Evolutionary conservation across 2,797 vertebrate species (phyloP).

Genomic region (Aulostomus chinensis): DNA sequence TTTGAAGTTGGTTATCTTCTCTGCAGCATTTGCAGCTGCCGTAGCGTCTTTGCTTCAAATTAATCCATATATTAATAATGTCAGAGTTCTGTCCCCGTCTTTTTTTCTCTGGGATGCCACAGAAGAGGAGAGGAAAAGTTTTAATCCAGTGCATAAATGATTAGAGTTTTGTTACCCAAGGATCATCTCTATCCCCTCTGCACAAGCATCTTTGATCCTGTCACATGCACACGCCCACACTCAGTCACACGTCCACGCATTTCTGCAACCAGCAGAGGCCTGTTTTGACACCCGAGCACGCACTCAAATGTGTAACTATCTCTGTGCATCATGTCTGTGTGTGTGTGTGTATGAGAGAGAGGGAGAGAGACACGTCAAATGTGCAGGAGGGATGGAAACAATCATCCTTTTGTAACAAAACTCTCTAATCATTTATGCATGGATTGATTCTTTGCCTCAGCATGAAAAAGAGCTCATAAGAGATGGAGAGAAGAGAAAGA

Average conservation of each 20-base stretch:
- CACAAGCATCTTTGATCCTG: slow-evolving; percentile 52
- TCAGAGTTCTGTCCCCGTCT: slow-evolving; percentile 45
- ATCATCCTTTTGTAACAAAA: slow-evolving; percentile 50
- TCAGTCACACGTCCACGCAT: neutral
- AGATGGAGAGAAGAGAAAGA: slow-evolving; percentile 3
- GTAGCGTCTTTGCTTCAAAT: slow-evolving; percentile 47
- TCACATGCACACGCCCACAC: neutral
- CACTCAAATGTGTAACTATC: neutral
- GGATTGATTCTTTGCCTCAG: slow-evolving; percentile 35
- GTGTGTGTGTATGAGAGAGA: neutral
- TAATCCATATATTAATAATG: slow-evolving; percentile 66
- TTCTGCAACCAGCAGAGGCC: slow-evolving; percentile 16
- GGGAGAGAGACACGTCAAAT: too few species aligned
- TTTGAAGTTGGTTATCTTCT: slow-evolving; percentile 63
- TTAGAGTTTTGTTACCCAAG: slow-evolving; percentile 51
- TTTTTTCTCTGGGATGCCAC: slow-evolving; percentile 31
- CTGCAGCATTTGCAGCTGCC: slow-evolving; percentile 39
- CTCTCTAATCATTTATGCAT: slow-evolving; percentile 57
- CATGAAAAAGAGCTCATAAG: slow-evolving; percentile 25
- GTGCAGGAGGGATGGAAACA: slow-evolving; percentile 34
- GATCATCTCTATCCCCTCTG: slow-evolving; percentile 42
- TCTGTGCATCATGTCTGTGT: neutral
- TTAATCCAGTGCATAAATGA: slow-evolving; percentile 60
- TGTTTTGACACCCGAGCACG: neutral
- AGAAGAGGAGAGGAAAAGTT: slow-evolving; percentile 45